phyloP scores from a whole-genome alignment of 1,140 invertebrate genomes.

The Drosophila pachea region DNA sequence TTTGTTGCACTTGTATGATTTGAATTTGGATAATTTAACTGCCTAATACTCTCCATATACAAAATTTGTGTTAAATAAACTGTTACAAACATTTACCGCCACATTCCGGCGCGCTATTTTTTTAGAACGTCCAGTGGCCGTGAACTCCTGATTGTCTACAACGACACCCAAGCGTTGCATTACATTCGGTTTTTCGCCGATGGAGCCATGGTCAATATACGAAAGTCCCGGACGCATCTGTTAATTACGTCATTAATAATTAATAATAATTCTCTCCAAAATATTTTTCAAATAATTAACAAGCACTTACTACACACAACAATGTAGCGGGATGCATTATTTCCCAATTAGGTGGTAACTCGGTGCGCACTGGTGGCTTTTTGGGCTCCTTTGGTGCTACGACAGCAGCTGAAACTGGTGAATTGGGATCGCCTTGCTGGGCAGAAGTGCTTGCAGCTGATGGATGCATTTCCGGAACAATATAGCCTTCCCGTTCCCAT shows the following conservation, averaged over 20 bases:
- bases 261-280: not conserved
- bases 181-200: conserved; percentile 83
- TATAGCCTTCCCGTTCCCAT: conserved; percentile 86
- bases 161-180: conserved; percentile 80
- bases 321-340: conserved; percentile 86
- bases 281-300: too few relatives aligned
- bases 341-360: conserved; percentile 81
- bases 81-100: conserved; percentile 79
- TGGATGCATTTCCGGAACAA: conserved; percentile 81
- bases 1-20: not conserved
- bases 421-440: conserved; percentile 60
- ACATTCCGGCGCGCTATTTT: conserved; percentile 81
- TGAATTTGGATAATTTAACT: not conserved
- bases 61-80: conserved; percentile 79
- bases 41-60: conserved; percentile 37
- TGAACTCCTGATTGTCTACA: conserved; percentile 80
- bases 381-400: conserved; percentile 66
- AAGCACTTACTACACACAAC: conserved; percentile 80
- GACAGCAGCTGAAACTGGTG: conserved; percentile 15
- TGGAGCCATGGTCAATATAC: conserved; percentile 82
- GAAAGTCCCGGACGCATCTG: conserved; percentile 85
- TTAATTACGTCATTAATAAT: not conserved
- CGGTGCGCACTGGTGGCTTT: conserved; percentile 79
- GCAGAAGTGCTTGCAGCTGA: conserved; percentile 18
- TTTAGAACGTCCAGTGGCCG: conserved; percentile 80